Percentiles rank a stretch among this genome's conserved stretches.
These are phyloP conservation scores for Dryas iulia DNA, from an alignment of 1,140 invertebrate genomes.

Conservation along the genomic window DNA sequence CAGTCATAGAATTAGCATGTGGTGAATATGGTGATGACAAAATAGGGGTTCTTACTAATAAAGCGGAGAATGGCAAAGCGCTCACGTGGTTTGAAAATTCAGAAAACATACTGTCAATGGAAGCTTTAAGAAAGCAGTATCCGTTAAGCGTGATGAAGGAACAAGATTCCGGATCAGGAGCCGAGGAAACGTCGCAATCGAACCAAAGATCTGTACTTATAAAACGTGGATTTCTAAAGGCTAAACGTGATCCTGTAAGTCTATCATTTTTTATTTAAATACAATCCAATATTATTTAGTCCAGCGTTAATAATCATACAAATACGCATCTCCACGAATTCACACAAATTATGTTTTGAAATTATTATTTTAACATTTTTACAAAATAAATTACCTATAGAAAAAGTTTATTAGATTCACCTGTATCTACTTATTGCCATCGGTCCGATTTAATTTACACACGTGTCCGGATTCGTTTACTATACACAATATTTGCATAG, in stretches of 20 bases:
- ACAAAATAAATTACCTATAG: too few relatives aligned
- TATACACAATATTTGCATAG: too few relatives aligned
- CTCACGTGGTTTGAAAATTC: slow-evolving; percentile 85
- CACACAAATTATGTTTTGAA: too few relatives aligned
- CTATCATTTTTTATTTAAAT: neutral
- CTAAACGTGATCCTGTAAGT: slow-evolving; percentile 86
- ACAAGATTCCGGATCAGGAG: slow-evolving; percentile 54
- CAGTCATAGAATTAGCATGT: slow-evolving; percentile 93
- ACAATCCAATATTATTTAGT: too few relatives aligned
- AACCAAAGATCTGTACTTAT: slow-evolving; percentile 88
- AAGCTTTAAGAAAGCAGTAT: slow-evolving; percentile 80
- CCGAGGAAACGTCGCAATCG: slow-evolving; percentile 85
- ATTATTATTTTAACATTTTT: too few relatives aligned
- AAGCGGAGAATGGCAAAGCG: slow-evolving; percentile 87
- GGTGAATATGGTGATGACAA: slow-evolving; percentile 93
- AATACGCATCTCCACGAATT: too few relatives aligned
- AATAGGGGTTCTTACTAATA: slow-evolving; percentile 85
- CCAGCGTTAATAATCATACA: too few relatives aligned
- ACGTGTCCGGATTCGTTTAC: too few relatives aligned
- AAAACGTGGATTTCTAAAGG: slow-evolving; percentile 85
- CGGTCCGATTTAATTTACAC: too few relatives aligned
- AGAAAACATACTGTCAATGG: slow-evolving; percentile 77
- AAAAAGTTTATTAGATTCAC: too few relatives aligned
- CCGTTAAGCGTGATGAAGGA: slow-evolving; percentile 73
- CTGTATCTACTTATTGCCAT: too few relatives aligned